Evolutionary conservation across 2,888 invertebrate genomes (phyloP).

Genomic region (Meiosimyza decipiens): DNA sequence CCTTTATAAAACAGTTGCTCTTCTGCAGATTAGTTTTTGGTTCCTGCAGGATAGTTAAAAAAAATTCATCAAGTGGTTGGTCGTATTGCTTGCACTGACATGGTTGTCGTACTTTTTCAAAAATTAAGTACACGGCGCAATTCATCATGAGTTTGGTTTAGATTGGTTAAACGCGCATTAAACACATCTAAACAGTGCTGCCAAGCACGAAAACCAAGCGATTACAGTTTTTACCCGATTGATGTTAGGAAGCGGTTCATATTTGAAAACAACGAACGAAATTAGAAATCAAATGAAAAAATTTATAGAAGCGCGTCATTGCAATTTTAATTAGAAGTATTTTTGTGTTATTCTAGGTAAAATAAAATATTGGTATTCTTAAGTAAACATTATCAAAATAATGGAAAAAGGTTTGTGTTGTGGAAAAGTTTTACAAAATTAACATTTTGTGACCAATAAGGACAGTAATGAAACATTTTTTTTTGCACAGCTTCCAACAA

Average conservation of each 20-base stretch:
- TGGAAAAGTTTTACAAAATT: too few species aligned
- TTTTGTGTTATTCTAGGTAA: neutral
- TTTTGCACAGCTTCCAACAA: neutral
- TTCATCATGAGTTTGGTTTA: too few species aligned
- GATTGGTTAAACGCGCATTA: too few species aligned
- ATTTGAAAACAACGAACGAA: constrained; percentile 31
- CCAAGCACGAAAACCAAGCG: neutral
- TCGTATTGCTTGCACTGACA: too few species aligned
- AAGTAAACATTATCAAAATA: neutral
- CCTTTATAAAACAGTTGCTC: too few species aligned
- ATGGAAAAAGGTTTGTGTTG: constrained; percentile 4
- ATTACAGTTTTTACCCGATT: neutral
- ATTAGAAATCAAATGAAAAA: constrained; percentile 15
- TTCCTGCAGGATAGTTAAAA: too few species aligned
- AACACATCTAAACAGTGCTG: neutral
- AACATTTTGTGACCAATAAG: too few species aligned
- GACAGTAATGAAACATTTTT: too few species aligned
- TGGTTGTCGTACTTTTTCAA: too few species aligned
- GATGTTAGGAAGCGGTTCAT: constrained; percentile 10
- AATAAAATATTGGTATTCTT: neutral
- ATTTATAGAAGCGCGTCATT: neutral
- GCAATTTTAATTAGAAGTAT: constrained; percentile 1
- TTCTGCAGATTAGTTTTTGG: too few species aligned
- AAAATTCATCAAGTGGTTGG: too few species aligned
- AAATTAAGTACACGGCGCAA: too few species aligned